Percentiles rank a stretch among this genome's conserved stretches.
phyloP scores from a whole-genome alignment of 1,140 invertebrate genomes.

The Pachyrhynchus sulphureomaculatus region DNA sequence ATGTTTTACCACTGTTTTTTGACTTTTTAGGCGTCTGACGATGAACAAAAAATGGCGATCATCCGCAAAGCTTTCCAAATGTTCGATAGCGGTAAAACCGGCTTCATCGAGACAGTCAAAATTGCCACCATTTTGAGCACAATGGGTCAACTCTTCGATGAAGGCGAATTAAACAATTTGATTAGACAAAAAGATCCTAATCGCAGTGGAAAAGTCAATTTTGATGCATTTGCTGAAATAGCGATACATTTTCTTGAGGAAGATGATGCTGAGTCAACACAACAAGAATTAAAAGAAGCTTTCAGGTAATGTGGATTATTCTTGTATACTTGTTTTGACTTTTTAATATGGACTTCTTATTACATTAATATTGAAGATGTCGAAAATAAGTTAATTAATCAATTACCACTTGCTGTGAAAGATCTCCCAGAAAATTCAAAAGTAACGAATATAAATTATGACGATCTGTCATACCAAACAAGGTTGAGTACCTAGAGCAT shows the following conservation, averaged over 20 bases:
- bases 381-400: no score
- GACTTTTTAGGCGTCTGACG: conserved; percentile 54
- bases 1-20: no score
- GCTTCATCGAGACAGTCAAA: conserved; percentile 85
- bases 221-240: conserved; percentile 89
- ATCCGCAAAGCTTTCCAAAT: conserved; percentile 92
- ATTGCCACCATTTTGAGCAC: conserved; percentile 90
- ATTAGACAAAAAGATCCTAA: conserved; percentile 86
- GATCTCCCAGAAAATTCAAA: no score
- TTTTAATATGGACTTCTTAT: no score
- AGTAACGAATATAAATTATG: no score
- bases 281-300: conserved; percentile 92
- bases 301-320: conserved; percentile 75
- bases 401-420: no score
- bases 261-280: conserved; percentile 88
- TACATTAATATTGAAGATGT: no score
- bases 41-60: conserved; percentile 82
- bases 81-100: conserved; percentile 89
- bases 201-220: conserved; percentile 85
- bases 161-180: conserved; percentile 77
- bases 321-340: no score
- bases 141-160: conserved; percentile 90
- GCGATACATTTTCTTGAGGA: conserved; percentile 88
- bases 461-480: no score
- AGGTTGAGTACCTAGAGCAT: neutral